These are phyloP conservation scores for Dryocosmus kuriphilus DNA, from an alignment of 2,888 invertebrate genomes.

Conservation along the genomic window DNA sequence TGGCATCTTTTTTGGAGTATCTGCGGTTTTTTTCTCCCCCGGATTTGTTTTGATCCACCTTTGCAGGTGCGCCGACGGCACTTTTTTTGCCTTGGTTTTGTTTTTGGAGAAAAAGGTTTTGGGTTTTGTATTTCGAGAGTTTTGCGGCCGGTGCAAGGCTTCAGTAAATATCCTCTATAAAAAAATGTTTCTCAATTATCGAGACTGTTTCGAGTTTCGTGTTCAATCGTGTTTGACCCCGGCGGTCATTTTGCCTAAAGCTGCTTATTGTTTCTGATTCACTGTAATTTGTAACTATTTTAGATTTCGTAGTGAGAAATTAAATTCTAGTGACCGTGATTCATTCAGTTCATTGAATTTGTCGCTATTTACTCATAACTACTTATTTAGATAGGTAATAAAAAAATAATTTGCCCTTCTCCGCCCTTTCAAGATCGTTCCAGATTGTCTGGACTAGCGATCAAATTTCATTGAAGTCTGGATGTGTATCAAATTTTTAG, in stretches of 20 bases:
- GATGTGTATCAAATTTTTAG: not conserved
- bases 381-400: not conserved
- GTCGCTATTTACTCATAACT: not conserved
- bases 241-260: not conserved
- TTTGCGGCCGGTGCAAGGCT: slow-evolving; percentile 5
- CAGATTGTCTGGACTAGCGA: not conserved
- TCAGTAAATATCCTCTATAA: too few species aligned
- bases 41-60: too few species aligned
- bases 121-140: not conserved
- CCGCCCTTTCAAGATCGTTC: not conserved
- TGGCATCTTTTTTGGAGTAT: too few species aligned
- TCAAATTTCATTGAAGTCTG: not conserved
- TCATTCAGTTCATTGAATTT: too few species aligned
- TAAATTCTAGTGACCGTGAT: too few species aligned
- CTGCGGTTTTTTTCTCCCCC: too few species aligned
- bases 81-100: not conserved
- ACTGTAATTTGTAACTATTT: not conserved
- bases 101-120: not conserved
- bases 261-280: not conserved
- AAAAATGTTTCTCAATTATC: not conserved
- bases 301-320: not conserved
- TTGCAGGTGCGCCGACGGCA: too few species aligned
- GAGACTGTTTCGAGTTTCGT: not conserved
- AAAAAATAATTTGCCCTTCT: not conserved
- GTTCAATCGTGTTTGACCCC: not conserved